phyloP scores from a whole-genome alignment of 2,113 vertebrate genomes.

The Regulus satrapa region DNA sequence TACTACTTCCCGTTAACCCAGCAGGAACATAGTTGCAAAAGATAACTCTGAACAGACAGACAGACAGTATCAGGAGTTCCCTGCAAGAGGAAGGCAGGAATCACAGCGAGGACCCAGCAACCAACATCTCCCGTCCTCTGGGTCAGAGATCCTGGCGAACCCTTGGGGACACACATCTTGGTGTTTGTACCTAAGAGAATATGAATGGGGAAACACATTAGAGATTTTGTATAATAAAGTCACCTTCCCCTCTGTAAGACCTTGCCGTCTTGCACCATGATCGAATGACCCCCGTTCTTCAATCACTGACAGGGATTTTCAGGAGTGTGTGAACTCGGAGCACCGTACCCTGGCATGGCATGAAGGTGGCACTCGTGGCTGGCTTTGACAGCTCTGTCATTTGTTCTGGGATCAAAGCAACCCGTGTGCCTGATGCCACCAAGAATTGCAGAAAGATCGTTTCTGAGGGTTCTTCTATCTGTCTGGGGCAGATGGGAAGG shows the following conservation, averaged over 20 bases:
- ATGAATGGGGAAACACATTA: neutral
- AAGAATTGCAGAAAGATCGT: neutral
- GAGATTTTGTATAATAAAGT: neutral
- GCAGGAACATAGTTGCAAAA: neutral
- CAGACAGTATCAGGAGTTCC: neutral
- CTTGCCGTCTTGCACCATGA: neutral
- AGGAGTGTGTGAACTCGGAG: neutral
- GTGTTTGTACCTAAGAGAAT: neutral
- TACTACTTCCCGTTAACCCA: neutral
- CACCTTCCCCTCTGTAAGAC: neutral
- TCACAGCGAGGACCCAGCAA: neutral
- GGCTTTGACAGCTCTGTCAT: neutral
- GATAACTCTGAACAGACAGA: neutral
- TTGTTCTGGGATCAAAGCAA: neutral
- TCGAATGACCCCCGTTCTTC: neutral
- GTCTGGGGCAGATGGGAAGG: neutral
- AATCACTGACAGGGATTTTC: neutral
- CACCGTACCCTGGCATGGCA: neutral
- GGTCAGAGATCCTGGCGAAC: neutral
- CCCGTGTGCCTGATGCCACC: neutral
- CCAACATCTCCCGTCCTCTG: neutral
- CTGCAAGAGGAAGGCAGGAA: neutral
- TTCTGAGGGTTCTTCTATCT: neutral
- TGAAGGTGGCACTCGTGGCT: accelerated
- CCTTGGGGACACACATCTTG: neutral